Conservation (phyloP, 2,797 vertebrate species). For the Microcaecilia unicolor region DNA sequence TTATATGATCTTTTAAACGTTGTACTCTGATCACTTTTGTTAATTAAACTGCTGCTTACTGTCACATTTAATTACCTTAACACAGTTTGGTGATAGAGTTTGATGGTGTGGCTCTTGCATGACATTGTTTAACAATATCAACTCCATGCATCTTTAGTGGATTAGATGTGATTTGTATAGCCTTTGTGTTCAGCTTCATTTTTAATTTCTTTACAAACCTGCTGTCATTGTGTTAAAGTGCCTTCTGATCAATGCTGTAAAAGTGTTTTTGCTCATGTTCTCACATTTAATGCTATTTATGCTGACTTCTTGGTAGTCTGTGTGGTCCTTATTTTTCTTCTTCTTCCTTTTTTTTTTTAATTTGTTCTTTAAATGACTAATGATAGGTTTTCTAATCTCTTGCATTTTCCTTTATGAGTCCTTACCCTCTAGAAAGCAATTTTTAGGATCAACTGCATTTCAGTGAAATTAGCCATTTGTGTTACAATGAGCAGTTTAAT, state of each 20-base stretch:
- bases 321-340: background rate
- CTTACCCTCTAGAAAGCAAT: background rate
- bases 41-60: too few relatives aligned
- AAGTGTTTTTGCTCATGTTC: background rate
- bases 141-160: too few relatives aligned
- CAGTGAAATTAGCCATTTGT: background rate
- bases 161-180: too few relatives aligned
- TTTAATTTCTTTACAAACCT: background rate
- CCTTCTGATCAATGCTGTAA: background rate
- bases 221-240: background rate
- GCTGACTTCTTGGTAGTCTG: background rate
- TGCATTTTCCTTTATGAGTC: background rate
- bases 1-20: too few relatives aligned
- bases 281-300: slow-evolving; percentile 3
- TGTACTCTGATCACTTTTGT: too few relatives aligned
- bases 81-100: too few relatives aligned
- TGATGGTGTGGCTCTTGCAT: too few relatives aligned
- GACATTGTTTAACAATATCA: too few relatives aligned
- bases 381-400: background rate
- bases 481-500: background rate
- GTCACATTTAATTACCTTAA: too few relatives aligned
- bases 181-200: background rate
- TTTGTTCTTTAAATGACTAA: too few relatives aligned
- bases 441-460: background rate
- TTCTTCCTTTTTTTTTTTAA: background rate